phyloP scores from a whole-genome alignment of 53 echinoderm and acorn worm genomes.

The Astropecten irregularis region DNA sequence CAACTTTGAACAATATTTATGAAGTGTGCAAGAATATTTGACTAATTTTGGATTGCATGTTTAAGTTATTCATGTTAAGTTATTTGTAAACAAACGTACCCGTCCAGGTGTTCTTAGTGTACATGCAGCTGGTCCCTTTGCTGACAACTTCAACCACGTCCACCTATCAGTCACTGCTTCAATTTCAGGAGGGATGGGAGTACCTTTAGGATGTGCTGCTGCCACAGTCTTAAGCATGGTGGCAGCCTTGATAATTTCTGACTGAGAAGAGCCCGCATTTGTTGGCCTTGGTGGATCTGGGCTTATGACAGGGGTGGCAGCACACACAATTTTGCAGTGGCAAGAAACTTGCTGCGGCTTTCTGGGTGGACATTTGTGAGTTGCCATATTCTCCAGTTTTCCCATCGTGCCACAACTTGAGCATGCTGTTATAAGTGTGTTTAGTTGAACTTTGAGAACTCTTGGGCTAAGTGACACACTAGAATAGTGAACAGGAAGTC shows the following conservation, averaged over 20 bases:
- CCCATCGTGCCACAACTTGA: neutral
- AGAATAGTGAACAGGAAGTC: neutral
- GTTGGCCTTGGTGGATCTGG: neutral
- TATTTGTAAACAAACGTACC: neutral
- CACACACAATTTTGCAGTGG: neutral
- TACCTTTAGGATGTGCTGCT: neutral
- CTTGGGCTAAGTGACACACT: neutral
- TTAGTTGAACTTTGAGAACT: neutral
- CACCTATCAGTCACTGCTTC: neutral
- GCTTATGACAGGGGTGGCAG: neutral
- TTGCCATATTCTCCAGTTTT: neutral
- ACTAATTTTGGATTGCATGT: neutral
- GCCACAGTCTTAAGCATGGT: neutral
- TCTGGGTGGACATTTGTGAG: neutral
- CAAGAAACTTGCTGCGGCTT: neutral
- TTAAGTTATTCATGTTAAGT: neutral
- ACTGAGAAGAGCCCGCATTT: neutral
- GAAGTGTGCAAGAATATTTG: neutral
- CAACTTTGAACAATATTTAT: neutral
- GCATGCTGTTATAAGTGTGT: neutral
- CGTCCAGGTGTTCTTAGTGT: neutral
- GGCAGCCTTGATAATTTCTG: neutral
- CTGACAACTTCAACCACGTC: neutral
- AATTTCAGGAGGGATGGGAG: no score
- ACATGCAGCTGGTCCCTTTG: neutral